A percentile compares a stretch with the other conserved stretches of the same genome.
Evolutionary conservation across 2,797 vertebrate species (phyloP).

Genomic region (Crypturellus tataupa): DNA sequence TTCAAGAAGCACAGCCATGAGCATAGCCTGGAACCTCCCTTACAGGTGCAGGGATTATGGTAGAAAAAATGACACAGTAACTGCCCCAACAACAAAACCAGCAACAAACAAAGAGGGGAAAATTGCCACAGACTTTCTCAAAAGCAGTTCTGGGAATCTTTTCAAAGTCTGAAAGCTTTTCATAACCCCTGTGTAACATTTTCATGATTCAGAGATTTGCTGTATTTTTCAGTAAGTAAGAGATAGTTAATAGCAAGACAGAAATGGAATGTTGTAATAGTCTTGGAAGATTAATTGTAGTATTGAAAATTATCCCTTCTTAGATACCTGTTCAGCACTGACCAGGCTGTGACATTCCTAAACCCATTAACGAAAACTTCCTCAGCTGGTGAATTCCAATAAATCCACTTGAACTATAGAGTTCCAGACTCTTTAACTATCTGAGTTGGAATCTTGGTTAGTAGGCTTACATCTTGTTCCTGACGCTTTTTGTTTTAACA

Average conservation of each 20-base stretch:
- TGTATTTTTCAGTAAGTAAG: neutral
- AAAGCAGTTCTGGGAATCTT: neutral
- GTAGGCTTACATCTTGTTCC: neutral
- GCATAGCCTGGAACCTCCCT: neutral
- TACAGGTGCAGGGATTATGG: neutral
- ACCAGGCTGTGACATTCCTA: neutral
- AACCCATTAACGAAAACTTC: neutral
- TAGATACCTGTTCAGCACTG: constrained; percentile 5
- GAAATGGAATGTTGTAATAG: neutral
- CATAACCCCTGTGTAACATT: neutral
- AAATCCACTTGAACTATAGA: neutral
- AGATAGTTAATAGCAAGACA: neutral
- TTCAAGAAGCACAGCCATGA: neutral
- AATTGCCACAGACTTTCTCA: neutral
- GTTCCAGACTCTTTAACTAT: neutral
- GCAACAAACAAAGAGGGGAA: neutral
- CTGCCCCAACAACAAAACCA: neutral
- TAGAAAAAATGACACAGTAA: neutral
- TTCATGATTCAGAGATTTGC: neutral
- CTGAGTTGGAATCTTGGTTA: neutral
- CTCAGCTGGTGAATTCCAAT: neutral
- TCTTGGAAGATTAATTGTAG: neutral
- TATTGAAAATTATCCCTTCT: neutral
- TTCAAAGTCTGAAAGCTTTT: neutral
- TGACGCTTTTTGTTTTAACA: neutral